Conservation (phyloP, 2,888 invertebrate species). For the Caenorhabditis afra region DNA sequence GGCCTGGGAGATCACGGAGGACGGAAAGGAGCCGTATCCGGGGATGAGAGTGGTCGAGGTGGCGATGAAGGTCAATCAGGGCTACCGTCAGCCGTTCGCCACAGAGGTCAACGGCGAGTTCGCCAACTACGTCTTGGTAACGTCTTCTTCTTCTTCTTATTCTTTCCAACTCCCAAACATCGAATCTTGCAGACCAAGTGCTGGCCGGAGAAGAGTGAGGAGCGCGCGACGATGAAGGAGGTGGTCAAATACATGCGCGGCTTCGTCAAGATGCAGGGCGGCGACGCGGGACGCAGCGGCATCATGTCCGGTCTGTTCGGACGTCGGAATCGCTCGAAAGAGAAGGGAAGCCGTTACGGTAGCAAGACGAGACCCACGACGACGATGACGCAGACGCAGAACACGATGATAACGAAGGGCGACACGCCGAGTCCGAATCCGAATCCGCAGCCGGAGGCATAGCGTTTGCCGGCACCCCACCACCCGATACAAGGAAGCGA, state of each 20-base stretch:
- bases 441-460: too few species aligned
- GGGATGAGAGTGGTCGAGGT: conserved; percentile 68
- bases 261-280: conserved; percentile 14
- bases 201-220: conserved; percentile 21
- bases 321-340: not conserved
- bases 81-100: conserved; percentile 24
- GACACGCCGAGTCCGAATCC: too few species aligned
- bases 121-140: conserved; percentile 12
- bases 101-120: conserved; percentile 35
- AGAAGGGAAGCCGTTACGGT: not conserved
- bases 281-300: conserved; percentile 15
- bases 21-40: conserved; percentile 71
- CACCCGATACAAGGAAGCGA: too few species aligned
- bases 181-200: conserved; percentile 9
- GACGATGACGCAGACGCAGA: too few species aligned
- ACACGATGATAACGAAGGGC: too few species aligned
- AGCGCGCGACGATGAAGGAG: conserved; percentile 25
- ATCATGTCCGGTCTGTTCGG: conserved; percentile 2
- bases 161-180: not conserved
- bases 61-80: conserved; percentile 39
- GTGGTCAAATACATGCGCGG: conserved; percentile 24
- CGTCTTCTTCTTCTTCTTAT: not conserved
- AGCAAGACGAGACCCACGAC: too few species aligned
- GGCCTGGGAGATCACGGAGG: conserved; percentile 65
- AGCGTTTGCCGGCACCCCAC: too few species aligned